Evolutionary conservation across 2,113 vertebrate genomes (phyloP), one percentile per base, ranked within the genome.

Genomic region (Pelodiscus sinensis): DNA sequence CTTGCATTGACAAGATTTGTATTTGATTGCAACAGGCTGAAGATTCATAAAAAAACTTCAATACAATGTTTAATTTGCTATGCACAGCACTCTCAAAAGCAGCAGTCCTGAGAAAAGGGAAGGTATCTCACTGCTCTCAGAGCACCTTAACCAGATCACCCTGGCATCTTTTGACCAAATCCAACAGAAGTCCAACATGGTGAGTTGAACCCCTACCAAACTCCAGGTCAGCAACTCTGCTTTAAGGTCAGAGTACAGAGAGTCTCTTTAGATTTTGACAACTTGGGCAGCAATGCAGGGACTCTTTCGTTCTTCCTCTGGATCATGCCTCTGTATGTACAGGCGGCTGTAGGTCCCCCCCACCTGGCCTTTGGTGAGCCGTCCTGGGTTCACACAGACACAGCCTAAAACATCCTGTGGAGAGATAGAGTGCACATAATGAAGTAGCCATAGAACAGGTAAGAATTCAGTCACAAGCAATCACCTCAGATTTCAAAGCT

Each of bases 351-450:
- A 99, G n/a, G 99, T 99, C 78, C 99, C 99, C 1, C 99, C 99
- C 3, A 99, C 98, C 51, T 98, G 99, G 25, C 99, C 99, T 97
- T 99, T 99, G 9, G 99, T 99, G 91, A 99, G 96, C 1, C 99
- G 98, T 4, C 99, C 99, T 0, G 99, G 99, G 73, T 99, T 99
- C 96, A 99, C 87, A 31, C 99, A 99, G 14, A 99, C 85, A 0
- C 99, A 99, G 92, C 99, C 99, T 5, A 98, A 97, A 84, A 99
- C 96, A 0, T 99, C 98, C 99, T 99, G 93, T 18, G 27, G 81
- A 65, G 5, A n/a, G n/a, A 62, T n/a, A 56, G 1, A 4, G 1
- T 50, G 21, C 22, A 13, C 38, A 44, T 8, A 44, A 25, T 75
- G 38, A 38, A 24, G 21, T 38, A 35, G 22, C 38, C 22, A 25